Evolutionary conservation across 2,113 vertebrate species (phyloP).

Genomic region (Lates calcarifer): DNA sequence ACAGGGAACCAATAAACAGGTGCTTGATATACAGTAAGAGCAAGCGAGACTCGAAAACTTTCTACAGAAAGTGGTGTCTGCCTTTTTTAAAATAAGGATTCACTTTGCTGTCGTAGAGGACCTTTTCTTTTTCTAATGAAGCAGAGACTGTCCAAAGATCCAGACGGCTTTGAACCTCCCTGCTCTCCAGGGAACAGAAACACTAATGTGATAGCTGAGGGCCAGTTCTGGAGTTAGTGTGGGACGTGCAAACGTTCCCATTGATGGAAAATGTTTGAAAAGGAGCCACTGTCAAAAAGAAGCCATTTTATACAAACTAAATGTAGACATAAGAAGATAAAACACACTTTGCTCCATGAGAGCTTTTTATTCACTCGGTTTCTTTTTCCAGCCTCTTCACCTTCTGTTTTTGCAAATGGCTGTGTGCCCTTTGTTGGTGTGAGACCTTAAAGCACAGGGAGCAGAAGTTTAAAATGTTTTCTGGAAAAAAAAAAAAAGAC

Average conservation of each 20-base stretch:
- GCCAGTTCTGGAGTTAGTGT: constrained; percentile 22
- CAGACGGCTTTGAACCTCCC: constrained; percentile 20
- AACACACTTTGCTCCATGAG: background rate
- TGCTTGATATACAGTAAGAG: constrained; percentile 26
- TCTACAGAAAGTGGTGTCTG: constrained; percentile 11
- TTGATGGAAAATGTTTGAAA: background rate
- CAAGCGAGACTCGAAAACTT: constrained; percentile 12
- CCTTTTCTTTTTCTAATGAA: background rate
- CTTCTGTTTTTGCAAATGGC: background rate
- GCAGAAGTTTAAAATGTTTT: background rate
- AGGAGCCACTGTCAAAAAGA: background rate
- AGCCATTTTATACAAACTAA: background rate
- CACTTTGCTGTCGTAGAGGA: background rate
- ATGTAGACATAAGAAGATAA: background rate
- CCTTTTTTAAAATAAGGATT: background rate
- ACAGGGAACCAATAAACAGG: constrained; percentile 45
- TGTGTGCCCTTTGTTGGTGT: background rate
- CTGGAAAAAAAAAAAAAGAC: background rate
- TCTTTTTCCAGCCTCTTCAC: background rate
- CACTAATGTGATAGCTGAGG: background rate
- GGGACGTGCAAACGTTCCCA: background rate
- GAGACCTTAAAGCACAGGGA: background rate
- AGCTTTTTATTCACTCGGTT: background rate
- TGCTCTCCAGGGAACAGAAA: constrained; percentile 14
- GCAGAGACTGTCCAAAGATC: constrained; percentile 21